phyloP scores from a whole-genome alignment of 64 coral and sea anemone genomes.

The Stichodactyla mertensii region DNA sequence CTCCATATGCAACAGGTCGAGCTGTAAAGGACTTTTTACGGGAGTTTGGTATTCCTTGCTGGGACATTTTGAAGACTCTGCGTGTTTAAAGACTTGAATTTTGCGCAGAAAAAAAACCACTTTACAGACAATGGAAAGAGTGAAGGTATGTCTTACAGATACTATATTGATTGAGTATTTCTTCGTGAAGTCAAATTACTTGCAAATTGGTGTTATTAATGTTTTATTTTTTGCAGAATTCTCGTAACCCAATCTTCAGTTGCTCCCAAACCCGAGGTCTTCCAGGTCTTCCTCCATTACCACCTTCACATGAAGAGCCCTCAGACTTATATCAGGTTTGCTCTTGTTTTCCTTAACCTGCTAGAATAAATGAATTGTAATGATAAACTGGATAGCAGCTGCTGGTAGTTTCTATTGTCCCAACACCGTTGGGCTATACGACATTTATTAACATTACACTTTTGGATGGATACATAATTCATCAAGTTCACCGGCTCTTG shows the following conservation, averaged over 20 bases:
- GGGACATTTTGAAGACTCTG: background rate
- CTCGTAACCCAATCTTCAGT: constrained; percentile 70
- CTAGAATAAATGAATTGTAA: constrained; percentile 26
- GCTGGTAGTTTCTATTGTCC: background rate
- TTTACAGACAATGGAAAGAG: constrained; percentile 21
- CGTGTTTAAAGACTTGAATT: background rate
- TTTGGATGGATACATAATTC: background rate
- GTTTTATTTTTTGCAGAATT: constrained; percentile 11
- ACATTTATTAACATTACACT: background rate
- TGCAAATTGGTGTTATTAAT: background rate
- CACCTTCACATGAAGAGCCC: constrained; percentile 74
- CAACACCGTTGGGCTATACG: background rate
- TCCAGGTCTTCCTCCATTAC: constrained; percentile 77
- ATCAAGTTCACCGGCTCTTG: background rate
- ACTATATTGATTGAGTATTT: background rate
- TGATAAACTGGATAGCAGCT: constrained; percentile 29
- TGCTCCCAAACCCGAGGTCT: constrained; percentile 89
- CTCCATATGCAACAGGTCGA: constrained; percentile 11
- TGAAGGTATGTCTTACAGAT: constrained; percentile 20
- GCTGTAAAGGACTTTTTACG: background rate
- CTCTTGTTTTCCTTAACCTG: constrained; percentile 20
- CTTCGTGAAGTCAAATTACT: background rate
- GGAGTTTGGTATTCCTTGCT: background rate
- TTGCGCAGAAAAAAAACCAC: background rate
- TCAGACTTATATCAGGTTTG: constrained; percentile 98